phyloP scores from a whole-genome alignment of 2,888 invertebrate genomes.

The Rhagium mordax region DNA sequence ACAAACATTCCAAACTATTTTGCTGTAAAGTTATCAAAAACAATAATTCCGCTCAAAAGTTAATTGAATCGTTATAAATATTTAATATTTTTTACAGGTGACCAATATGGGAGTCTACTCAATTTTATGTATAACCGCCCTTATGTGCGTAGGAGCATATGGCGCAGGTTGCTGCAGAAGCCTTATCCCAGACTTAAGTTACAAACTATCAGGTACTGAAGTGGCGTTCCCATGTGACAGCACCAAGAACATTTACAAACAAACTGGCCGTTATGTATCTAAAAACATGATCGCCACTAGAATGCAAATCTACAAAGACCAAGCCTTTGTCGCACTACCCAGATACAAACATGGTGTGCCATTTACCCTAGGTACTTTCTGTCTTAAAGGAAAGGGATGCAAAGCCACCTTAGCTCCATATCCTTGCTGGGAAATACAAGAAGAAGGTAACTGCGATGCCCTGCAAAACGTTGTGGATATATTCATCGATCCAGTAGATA shows the following conservation, averaged over 20 bases:
- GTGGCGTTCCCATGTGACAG: constrained; percentile 64
- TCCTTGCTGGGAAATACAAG: constrained; percentile 81
- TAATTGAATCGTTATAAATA: too few relatives aligned
- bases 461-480: constrained; percentile 81
- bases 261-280: constrained; percentile 73
- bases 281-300: constrained; percentile 77
- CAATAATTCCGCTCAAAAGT: too few relatives aligned
- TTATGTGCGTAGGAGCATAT: constrained; percentile 48
- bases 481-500: constrained; percentile 74
- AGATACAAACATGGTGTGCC: constrained; percentile 76
- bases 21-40: too few relatives aligned
- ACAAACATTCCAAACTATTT: too few relatives aligned
- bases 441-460: constrained; percentile 79
- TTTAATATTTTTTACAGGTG: constrained; percentile 31
- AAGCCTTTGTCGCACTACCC: constrained; percentile 75
- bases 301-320: constrained; percentile 74
- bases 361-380: constrained; percentile 74
- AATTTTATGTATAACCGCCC: constrained; percentile 33
- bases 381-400: constrained; percentile 71
- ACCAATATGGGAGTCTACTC: constrained; percentile 47
- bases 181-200: constrained; percentile 61
- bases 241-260: constrained; percentile 74
- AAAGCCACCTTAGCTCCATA: constrained; percentile 74
- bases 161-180: constrained; percentile 52
- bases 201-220: constrained; percentile 64